phyloP scores from a whole-genome alignment of 1,140 invertebrate genomes.

The Drosophila varians region DNA sequence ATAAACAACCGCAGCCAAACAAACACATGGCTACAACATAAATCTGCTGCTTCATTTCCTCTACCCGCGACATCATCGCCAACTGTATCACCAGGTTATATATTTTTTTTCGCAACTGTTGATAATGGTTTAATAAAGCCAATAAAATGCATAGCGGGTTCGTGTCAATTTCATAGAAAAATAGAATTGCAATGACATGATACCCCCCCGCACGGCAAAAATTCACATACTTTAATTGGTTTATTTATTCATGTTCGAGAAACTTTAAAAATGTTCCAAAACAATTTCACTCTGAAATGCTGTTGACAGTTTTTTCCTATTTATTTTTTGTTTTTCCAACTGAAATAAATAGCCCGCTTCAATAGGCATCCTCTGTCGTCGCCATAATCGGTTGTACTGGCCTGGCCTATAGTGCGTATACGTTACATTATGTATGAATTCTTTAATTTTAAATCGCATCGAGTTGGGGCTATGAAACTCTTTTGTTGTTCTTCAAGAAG shows the following conservation, averaged over 20 bases:
- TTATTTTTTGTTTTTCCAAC: slow-evolving; percentile 54
- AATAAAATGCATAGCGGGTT: slow-evolving; percentile 27
- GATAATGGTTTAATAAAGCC: slow-evolving; percentile 43
- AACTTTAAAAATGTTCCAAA: slow-evolving; percentile 35
- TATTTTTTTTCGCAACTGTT: neutral
- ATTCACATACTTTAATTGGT: slow-evolving; percentile 42
- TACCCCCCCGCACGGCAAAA: neutral
- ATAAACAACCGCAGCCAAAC: slow-evolving; percentile 66
- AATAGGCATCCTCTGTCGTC: slow-evolving; percentile 34
- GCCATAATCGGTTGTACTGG: slow-evolving; percentile 10
- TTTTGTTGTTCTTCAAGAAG: neutral
- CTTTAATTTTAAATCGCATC: slow-evolving; percentile 15
- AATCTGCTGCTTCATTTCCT: slow-evolving; percentile 50
- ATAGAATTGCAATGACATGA: neutral
- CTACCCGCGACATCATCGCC: slow-evolving; percentile 41
- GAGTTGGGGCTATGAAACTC: neutral
- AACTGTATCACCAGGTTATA: slow-evolving; percentile 21
- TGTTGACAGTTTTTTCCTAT: slow-evolving; percentile 47
- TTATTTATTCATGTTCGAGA: slow-evolving; percentile 34
- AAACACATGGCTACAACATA: slow-evolving; percentile 46
- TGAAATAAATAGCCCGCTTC: slow-evolving; percentile 58
- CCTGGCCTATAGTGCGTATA: slow-evolving; percentile 36
- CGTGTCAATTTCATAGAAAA: slow-evolving; percentile 34
- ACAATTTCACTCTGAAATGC: slow-evolving; percentile 27
- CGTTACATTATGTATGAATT: slow-evolving; percentile 31